A percentile compares a stretch with the other conserved stretches of the same genome.
Evolutionary conservation across 2,113 vertebrate genomes (phyloP).

Genomic region (Delphinapterus leucas): DNA sequence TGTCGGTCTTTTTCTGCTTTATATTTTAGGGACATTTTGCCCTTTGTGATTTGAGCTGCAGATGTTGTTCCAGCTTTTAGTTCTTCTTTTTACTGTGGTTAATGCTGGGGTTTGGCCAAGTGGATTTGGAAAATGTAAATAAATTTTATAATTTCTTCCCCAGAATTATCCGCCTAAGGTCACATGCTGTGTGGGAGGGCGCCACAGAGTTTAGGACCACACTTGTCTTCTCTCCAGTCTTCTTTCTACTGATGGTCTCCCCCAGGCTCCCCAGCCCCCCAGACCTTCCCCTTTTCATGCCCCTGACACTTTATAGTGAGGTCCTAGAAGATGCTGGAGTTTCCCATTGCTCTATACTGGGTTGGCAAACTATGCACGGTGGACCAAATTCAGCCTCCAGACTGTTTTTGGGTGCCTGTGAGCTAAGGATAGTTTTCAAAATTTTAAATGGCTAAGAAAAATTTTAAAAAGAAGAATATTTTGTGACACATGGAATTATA

Average conservation of each 20-base stretch:
- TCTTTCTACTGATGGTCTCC: background rate
- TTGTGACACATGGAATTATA: background rate
- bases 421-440: background rate
- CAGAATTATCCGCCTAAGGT: background rate
- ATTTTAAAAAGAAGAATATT: background rate
- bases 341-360: rapidly evolving
- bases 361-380: background rate
- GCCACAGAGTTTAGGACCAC: background rate
- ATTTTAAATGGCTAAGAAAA: background rate
- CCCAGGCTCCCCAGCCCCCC: background rate
- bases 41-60: background rate
- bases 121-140: background rate
- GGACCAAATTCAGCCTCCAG: background rate
- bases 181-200: rapidly evolving
- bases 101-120: background rate
- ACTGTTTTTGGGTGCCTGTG: background rate
- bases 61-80: background rate
- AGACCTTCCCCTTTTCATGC: background rate
- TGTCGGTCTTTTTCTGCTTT: rapidly evolving
- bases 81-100: background rate
- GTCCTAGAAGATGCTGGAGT: background rate
- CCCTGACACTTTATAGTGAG: background rate
- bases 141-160: too few relatives aligned
- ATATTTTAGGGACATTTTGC: background rate
- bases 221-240: background rate